Evolutionary conservation across 2,888 invertebrate genomes (phyloP).

Genomic region (Slavum lentiscoides): DNA sequence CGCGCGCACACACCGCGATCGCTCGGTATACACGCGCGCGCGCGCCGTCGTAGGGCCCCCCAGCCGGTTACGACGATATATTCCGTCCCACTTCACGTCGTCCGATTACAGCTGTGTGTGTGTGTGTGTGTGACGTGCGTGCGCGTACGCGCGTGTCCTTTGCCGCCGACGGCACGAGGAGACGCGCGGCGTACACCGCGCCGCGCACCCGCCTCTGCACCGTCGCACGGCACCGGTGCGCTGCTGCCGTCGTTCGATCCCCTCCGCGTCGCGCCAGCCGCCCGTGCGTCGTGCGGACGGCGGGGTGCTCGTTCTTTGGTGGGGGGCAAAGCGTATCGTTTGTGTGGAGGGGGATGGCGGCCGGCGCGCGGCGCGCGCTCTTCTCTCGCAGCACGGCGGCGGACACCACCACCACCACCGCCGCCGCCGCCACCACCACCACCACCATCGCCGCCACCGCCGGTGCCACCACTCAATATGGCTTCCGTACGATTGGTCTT

Average conservation of each 20-base stretch:
- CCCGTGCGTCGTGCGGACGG: background rate
- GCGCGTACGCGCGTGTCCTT: slow-evolving; percentile 31
- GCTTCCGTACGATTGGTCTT: slow-evolving; percentile 54
- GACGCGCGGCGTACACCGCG: background rate
- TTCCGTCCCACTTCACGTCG: slow-evolving; percentile 53
- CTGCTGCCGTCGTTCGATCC: slow-evolving; percentile 5
- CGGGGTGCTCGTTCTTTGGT: no score
- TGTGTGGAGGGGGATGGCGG: background rate
- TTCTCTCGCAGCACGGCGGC: slow-evolving; percentile 33
- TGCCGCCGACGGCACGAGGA: slow-evolving; percentile 5
- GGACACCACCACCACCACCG: slow-evolving; percentile 14
- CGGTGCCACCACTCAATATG: slow-evolving; percentile 54
- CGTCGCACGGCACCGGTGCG: no score
- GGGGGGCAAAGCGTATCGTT: background rate
- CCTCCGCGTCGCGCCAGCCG: slow-evolving; percentile 15
- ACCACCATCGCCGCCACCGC: no score
- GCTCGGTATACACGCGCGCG: slow-evolving; percentile 21
- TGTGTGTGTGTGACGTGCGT: background rate
- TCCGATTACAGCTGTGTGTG: slow-evolving; percentile 40
- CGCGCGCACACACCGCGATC: slow-evolving; percentile 3
- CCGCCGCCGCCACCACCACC: no score
- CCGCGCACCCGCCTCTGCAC: background rate
- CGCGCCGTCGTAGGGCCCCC: background rate
- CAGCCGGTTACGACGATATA: slow-evolving; percentile 17
- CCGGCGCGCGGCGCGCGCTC: slow-evolving; percentile 40